A percentile compares a stretch with the other conserved stretches of the same genome.
Evolutionary conservation across 2,113 vertebrate genomes (phyloP).

Genomic region (Brienomyrus brachyistius): DNA sequence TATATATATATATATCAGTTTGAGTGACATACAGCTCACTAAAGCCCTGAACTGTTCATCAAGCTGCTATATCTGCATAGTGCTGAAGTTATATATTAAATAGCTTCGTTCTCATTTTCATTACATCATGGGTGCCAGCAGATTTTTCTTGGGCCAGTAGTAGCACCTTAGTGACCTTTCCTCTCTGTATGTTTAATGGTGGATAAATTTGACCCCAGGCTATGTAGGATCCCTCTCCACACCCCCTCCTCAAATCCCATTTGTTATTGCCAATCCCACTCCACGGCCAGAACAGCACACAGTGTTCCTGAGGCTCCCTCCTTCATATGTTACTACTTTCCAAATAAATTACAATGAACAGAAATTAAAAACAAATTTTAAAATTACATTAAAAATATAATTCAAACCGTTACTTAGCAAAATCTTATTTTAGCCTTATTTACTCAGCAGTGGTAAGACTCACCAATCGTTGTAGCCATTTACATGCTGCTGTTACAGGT

Average conservation of each 20-base stretch:
- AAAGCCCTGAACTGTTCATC: background rate
- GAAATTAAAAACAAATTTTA: background rate
- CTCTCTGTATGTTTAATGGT: background rate
- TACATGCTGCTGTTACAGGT: background rate
- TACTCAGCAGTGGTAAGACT: background rate
- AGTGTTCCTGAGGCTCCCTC: background rate
- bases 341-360: background rate
- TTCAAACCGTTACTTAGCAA: background rate
- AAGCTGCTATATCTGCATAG: background rate
- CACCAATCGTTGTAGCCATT: background rate
- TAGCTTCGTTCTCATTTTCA: background rate
- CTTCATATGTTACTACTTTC: background rate
- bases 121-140: background rate
- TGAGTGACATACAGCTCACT: background rate
- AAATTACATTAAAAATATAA: background rate
- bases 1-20: background rate
- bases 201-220: background rate
- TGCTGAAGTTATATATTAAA: background rate
- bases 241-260: background rate
- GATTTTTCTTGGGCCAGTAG: background rate
- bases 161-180: background rate
- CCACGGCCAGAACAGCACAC: background rate
- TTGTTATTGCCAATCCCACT: background rate
- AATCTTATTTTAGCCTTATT: background rate
- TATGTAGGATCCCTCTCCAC: background rate